Percentiles rank a stretch among this genome's conserved stretches.
Evolutionary conservation across 2,113 vertebrate genomes (phyloP).

Genomic region (Apus apus): DNA sequence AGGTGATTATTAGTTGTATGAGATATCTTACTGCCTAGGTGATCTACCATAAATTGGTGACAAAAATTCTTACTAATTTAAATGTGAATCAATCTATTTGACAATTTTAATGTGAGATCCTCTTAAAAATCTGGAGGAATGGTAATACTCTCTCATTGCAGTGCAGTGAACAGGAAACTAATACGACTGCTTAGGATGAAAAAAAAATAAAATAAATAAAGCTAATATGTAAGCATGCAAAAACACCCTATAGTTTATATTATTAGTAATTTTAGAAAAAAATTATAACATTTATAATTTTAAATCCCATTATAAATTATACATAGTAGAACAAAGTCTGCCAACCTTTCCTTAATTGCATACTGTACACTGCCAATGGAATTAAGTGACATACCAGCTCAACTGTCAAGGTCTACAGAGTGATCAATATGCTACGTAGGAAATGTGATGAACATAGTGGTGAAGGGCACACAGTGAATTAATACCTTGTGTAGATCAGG

Average conservation of each 20-base stretch:
- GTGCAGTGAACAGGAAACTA: background rate
- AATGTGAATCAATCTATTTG: background rate
- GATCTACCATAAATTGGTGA: background rate
- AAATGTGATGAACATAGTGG: background rate
- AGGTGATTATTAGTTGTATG: background rate
- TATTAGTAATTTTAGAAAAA: background rate
- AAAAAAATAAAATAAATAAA: background rate
- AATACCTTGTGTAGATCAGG: slow-evolving; percentile 42
- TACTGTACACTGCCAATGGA: background rate
- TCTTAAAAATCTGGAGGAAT: background rate
- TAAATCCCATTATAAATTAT: background rate
- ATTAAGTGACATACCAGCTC: background rate
- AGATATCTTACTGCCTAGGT: background rate
- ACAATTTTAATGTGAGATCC: background rate
- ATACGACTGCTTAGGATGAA: background rate
- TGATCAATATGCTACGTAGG: background rate
- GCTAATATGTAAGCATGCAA: background rate
- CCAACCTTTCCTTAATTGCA: background rate
- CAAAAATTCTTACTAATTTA: slow-evolving; percentile 1
- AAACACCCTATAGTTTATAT: background rate
- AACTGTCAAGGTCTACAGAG: background rate
- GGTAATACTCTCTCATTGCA: background rate
- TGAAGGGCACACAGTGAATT: slow-evolving; percentile 40
- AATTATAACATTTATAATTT: background rate
- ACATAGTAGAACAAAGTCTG: background rate